Percentiles rank a stretch among this genome's conserved stretches.
Evolutionary conservation across 1,140 invertebrate species (phyloP).

Genomic region (Camponotus pennsylvanicus): DNA sequence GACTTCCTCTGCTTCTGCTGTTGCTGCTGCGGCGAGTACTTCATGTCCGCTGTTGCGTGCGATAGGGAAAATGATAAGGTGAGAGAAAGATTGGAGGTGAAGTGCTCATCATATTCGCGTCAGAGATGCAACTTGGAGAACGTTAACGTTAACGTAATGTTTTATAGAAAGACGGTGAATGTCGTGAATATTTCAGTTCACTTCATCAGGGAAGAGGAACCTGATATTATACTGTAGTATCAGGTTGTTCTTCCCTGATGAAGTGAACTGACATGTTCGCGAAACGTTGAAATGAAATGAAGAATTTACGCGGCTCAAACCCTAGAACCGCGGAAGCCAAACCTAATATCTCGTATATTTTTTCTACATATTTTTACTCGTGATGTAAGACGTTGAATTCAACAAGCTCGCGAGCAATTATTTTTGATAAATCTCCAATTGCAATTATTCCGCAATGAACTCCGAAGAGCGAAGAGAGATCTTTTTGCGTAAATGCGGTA

Average conservation of each 20-base stretch:
- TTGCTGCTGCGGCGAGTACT: constrained; percentile 85
- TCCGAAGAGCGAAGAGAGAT: background rate
- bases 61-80: background rate
- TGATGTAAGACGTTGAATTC: background rate
- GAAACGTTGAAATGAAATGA: no score
- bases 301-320: no score
- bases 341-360: background rate
- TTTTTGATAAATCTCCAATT: constrained; percentile 2
- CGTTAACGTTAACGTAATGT: background rate
- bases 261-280: no score
- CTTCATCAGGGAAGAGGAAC: no score
- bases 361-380: background rate
- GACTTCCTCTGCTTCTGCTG: constrained; percentile 83
- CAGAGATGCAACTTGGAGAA: background rate
- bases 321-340: no score
- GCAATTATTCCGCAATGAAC: constrained; percentile 37
- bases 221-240: no score
- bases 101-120: background rate
- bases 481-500: constrained; percentile 50
- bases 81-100: no score
- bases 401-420: background rate
- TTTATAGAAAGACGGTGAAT: no score
- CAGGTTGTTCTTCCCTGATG: no score
- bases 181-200: no score
- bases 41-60: constrained; percentile 74